These are phyloP conservation scores for Phenganax marumi DNA, from an alignment of 92 coral and sea anemone genomes.

Conservation along the genomic window DNA sequence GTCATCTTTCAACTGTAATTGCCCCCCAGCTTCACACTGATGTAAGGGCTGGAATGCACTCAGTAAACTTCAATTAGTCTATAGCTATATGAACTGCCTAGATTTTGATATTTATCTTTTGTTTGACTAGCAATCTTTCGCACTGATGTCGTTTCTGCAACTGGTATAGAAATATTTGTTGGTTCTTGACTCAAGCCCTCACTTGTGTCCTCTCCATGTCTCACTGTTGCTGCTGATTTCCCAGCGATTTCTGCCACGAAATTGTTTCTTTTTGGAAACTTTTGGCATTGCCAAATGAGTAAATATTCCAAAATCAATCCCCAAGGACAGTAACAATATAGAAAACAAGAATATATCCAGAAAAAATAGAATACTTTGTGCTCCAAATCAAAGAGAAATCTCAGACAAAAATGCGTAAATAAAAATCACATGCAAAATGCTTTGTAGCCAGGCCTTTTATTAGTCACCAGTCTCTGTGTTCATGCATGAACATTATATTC, in stretches of 20 bases:
- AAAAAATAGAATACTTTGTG: not conserved
- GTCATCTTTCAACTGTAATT: constrained; percentile 22
- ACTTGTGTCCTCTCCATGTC: constrained; percentile 13
- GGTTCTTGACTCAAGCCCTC: constrained; percentile 21
- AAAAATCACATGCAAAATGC: too few species aligned
- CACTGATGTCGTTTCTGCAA: constrained; percentile 8
- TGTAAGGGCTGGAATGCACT: constrained; percentile 33
- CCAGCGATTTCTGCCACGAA: constrained; percentile 12
- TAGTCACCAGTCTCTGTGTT: too few species aligned
- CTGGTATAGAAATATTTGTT: constrained; percentile 15
- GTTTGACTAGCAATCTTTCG: not conserved
- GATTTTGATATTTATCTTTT: not conserved
- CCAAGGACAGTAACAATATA: constrained; percentile 1
- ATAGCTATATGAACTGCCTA: constrained; percentile 2
- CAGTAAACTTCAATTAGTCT: constrained; percentile 14
- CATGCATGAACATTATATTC: too few species aligned
- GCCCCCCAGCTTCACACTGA: constrained; percentile 31
- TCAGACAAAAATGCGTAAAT: not conserved
- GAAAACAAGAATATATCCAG: not conserved
- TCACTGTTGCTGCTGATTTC: constrained; percentile 12
- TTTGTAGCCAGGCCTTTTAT: too few species aligned
- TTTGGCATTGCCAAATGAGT: constrained; percentile 3
- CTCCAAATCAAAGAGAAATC: not conserved
- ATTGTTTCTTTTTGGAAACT: constrained; percentile 10
- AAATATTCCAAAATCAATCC: too few species aligned